Evolutionary conservation across 2,888 invertebrate genomes (phyloP), one percentile per base, ranked within the genome.

Genomic region (Oxytorus armatus): DNA sequence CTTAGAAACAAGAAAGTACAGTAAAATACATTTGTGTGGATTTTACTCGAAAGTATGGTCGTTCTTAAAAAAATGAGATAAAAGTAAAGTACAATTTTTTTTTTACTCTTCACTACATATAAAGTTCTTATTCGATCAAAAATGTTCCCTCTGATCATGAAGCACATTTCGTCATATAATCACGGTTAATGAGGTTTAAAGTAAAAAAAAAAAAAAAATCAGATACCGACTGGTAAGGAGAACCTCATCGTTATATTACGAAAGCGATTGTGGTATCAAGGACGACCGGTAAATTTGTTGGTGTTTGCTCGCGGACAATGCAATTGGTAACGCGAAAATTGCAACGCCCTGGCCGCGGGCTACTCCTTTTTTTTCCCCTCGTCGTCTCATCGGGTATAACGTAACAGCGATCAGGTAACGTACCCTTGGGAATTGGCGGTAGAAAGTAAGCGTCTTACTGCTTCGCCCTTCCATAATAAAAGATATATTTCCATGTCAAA

Each of bases 211-310:
- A 55, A 44, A 69, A 21, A 51, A 3, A 36, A 18, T 23, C 8
- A n/a, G n/a, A n/a, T 14, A 44, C 18, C 39, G 29, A 3, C 29
- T 16, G 29, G 69, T 44, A 29, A 69, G 10, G 57, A 44, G 44
- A 69, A 11, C 25, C 29, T 16, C 36, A 25, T 57, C 29, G 8
- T 69, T 44, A n/a, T n/a, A 57, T 55, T 53, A 69, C 21, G 23
- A 55, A 23, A 44, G 25, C 70, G 61, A 78, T 80, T 65, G n/a
- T n/a, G 66, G 82, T 78, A 82, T 83, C 85, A 84, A 85, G 85
- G 85, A 81, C 83, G 79, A 79, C 85, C 66, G 73, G 82, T 85
- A 33, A 79, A 78, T 79, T 81, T 59, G 72, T 63, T 61, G 70
- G 72, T 81, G 47, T 69, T 44, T 78, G 42, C 51, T 53, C 51